Percentiles rank a stretch among this genome's conserved stretches.
These are phyloP conservation scores for Pluvianellus socialis DNA, from an alignment of 2,113 vertebrate species.

Conservation along the genomic window DNA sequence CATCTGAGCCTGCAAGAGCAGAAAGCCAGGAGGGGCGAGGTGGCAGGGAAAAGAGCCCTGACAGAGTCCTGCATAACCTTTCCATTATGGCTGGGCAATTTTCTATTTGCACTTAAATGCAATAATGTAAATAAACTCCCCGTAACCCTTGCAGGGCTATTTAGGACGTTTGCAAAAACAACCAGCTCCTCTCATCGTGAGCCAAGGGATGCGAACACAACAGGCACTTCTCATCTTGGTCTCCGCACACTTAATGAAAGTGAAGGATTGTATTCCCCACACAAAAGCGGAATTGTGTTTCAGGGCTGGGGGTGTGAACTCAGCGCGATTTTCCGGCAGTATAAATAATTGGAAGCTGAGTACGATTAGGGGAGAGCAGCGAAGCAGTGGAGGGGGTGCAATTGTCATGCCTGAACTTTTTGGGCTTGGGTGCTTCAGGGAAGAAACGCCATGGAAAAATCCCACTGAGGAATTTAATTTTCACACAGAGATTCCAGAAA, in stretches of 20 bases:
- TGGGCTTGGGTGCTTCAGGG: background rate
- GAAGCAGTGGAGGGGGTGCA: background rate
- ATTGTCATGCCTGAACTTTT: background rate
- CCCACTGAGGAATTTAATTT: background rate
- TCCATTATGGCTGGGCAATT: slow-evolving; percentile 35
- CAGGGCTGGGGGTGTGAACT: slow-evolving; percentile 46
- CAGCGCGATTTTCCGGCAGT: slow-evolving; percentile 5
- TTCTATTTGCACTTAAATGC: slow-evolving; percentile 61
- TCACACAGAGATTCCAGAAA: background rate
- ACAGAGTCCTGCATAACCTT: slow-evolving; percentile 46
- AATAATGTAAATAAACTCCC: slow-evolving; percentile 70
- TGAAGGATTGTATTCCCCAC: slow-evolving; percentile 59
- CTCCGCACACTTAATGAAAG: slow-evolving; percentile 56
- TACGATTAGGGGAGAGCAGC: background rate
- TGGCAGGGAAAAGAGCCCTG: slow-evolving; percentile 35
- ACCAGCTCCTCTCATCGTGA: slow-evolving; percentile 27
- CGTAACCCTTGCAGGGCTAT: slow-evolving; percentile 50
- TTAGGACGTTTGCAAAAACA: slow-evolving; percentile 45
- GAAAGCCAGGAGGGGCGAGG: background rate
- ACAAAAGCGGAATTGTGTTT: slow-evolving; percentile 66
- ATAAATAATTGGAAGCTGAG: slow-evolving; percentile 65
- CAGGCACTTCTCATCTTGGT: slow-evolving; percentile 61
- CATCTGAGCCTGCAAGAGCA: background rate
- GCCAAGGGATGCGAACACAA: slow-evolving; percentile 69
- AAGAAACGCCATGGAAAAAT: background rate